Conservation (phyloP, 2,888 invertebrate species). For the Amblyteles armatorius region DNA sequence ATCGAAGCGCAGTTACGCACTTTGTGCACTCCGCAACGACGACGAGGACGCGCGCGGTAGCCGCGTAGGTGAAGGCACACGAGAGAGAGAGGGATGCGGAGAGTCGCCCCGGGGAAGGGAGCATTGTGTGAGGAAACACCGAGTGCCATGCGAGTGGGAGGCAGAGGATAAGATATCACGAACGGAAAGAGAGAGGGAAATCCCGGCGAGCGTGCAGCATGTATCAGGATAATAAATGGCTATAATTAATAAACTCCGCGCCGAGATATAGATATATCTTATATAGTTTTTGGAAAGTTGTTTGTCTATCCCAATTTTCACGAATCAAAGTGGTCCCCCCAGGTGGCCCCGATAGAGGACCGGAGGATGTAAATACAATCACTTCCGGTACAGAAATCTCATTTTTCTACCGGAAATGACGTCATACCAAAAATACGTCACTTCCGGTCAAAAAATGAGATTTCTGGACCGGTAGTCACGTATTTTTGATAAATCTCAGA, state of each 20-base stretch:
- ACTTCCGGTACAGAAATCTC: not conserved
- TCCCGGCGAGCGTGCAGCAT: slow-evolving; percentile 25
- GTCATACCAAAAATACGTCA: too few relatives aligned
- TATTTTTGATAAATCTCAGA: not conserved
- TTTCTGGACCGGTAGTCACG: not conserved
- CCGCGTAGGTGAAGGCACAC: slow-evolving; percentile 24
- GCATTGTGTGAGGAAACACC: slow-evolving; percentile 50
- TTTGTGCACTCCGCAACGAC: slow-evolving; percentile 63
- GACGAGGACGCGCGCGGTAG: slow-evolving; percentile 21
- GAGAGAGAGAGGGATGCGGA: slow-evolving; percentile 40
- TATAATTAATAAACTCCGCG: slow-evolving; percentile 46
- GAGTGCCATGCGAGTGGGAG: slow-evolving; percentile 52
- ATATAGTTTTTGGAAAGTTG: not conserved
- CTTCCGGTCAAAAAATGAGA: not conserved
- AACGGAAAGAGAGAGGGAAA: slow-evolving; percentile 42
- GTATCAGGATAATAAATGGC: slow-evolving; percentile 49
- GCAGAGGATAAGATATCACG: slow-evolving; percentile 45
- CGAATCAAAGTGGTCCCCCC: not conserved
- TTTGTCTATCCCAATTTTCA: not conserved
- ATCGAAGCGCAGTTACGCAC: slow-evolving; percentile 74
- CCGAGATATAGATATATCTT: slow-evolving; percentile 18
- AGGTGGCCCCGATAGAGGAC: too few relatives aligned
- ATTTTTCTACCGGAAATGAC: not conserved
- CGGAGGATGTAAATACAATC: too few relatives aligned
- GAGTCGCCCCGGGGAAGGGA: slow-evolving; percentile 46